Evolutionary conservation across 1,140 invertebrate genomes (phyloP).

Genomic region (Hormaphis cornu): DNA sequence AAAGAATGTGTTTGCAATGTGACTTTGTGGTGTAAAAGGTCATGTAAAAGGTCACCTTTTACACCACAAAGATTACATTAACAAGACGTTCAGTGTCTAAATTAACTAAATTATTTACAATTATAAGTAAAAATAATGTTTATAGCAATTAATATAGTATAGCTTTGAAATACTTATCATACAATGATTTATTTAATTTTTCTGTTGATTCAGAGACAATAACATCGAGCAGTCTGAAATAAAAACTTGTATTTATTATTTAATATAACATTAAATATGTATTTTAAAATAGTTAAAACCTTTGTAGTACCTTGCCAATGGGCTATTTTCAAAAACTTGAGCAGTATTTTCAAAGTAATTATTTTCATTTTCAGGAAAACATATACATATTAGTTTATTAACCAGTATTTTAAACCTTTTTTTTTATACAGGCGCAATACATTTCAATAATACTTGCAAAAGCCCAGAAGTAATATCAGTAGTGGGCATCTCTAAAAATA

Average conservation of each 20-base stretch:
- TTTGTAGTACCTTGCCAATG: neutral
- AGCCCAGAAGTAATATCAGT: conserved; percentile 11
- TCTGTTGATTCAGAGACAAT: neutral
- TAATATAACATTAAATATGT: neutral
- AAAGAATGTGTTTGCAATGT: conserved; percentile 27
- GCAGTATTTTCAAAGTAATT: neutral
- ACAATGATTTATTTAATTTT: neutral
- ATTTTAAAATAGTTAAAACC: neutral
- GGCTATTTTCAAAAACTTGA: neutral
- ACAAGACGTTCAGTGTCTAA: conserved; percentile 2
- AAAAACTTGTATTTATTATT: neutral
- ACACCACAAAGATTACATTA: conserved; percentile 7
- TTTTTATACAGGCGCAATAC: conserved; percentile 1
- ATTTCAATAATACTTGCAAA: conserved; percentile 15
- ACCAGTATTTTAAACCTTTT: conserved; percentile 12
- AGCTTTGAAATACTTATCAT: conserved; percentile 21
- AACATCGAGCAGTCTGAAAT: conserved; percentile 20
- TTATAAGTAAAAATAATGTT: neutral
- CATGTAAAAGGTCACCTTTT: too few species aligned
- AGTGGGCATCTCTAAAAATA: conserved; percentile 8
- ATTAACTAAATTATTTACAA: conserved; percentile 19
- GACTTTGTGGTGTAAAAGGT: too few species aligned
- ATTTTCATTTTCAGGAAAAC: neutral
- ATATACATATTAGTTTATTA: neutral
- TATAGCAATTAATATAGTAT: neutral